These are phyloP conservation scores for Mantis religiosa DNA, from an alignment of 2,888 invertebrate species.

Conservation along the genomic window DNA sequence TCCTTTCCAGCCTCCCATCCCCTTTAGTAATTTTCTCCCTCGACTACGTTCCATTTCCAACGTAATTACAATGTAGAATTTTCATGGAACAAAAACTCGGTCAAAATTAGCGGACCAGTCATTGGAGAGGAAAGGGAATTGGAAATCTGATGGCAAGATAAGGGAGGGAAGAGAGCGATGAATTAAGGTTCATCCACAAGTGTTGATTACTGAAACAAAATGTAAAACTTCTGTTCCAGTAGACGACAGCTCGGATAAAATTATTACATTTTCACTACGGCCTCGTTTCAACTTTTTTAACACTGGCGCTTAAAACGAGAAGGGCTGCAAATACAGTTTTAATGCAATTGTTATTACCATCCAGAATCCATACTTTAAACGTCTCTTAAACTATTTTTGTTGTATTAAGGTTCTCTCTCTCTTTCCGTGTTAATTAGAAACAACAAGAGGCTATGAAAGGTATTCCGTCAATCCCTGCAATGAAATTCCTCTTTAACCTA, in stretches of 20 bases:
- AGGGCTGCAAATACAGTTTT: neutral
- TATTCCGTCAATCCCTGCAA: no score
- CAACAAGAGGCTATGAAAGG: no score
- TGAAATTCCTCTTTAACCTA: no score
- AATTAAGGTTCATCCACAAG: neutral
- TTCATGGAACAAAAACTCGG: neutral
- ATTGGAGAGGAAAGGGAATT: neutral
- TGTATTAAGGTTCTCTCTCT: no score
- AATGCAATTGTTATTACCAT: no score
- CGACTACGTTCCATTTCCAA: neutral
- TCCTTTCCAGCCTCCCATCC: neutral
- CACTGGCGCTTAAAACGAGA: neutral
- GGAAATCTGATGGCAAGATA: neutral
- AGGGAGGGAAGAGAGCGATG: neutral
- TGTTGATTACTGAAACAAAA: neutral
- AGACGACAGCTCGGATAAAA: neutral
- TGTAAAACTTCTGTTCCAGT: neutral
- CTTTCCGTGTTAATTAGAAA: no score
- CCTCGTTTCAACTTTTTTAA: neutral
- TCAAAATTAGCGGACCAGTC: neutral
- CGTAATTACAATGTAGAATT: slow-evolving; percentile 8
- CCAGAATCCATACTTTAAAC: no score
- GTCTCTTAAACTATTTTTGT: no score
- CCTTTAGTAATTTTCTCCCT: neutral
- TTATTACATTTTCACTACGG: neutral